phyloP scores from a whole-genome alignment of 2,113 vertebrate genomes.

The Amphiprion ocellaris region DNA sequence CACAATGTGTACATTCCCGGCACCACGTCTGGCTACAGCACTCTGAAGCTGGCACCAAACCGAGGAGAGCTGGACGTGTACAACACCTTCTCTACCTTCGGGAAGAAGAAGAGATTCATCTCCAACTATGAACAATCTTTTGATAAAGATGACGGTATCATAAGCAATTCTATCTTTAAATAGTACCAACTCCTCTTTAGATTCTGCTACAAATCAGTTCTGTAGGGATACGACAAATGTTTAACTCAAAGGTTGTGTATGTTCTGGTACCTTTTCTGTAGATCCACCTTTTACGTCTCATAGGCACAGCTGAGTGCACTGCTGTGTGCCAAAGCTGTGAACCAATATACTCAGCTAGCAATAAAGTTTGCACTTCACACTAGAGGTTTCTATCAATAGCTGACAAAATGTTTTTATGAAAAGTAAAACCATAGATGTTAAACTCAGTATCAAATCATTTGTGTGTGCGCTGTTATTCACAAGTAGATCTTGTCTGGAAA shows the following conservation, averaged over 20 bases:
- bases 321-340: conserved; percentile 10
- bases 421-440: not conserved
- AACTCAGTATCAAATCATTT: not conserved
- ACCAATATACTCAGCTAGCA: conserved; percentile 9
- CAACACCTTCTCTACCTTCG: conserved; percentile 93
- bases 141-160: conserved; percentile 79
- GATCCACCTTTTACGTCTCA: not conserved
- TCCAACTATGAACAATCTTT: conserved; percentile 83
- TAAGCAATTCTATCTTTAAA: conserved; percentile 84
- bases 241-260: not conserved
- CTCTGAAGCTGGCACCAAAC: conserved; percentile 82
- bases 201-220: not conserved
- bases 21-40: conserved; percentile 83
- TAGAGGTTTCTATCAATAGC: conserved; percentile 18
- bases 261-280: conserved; percentile 1
- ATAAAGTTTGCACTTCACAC: not conserved
- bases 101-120: conserved; percentile 89
- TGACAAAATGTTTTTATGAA: not conserved
- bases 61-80: conserved; percentile 85
- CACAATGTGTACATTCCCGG: conserved; percentile 92
- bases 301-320: not conserved
- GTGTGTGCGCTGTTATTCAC: not conserved
- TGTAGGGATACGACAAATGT: not conserved
- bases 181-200: conserved; percentile 31
- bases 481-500: not conserved